Evolutionary conservation across 1,140 invertebrate genomes (phyloP), one percentile per base, ranked within the genome.

Genomic region (Eurosta solidaginis): DNA sequence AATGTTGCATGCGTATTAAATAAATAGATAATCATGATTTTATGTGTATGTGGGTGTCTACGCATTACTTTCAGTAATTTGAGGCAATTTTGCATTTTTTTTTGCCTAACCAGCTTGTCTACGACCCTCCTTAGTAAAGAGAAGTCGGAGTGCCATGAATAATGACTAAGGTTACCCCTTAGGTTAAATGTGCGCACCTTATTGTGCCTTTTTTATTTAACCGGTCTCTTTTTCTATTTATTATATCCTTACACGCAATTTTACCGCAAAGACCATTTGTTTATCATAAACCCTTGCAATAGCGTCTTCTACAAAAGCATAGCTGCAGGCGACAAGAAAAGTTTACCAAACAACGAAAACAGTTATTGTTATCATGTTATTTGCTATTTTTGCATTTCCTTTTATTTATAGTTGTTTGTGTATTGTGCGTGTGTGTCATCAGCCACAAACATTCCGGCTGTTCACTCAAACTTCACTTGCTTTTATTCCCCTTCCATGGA

Each of bases 121-220:
- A 20, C 59, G n/a, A 68, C 59, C n/a, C 59, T 33, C 59, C 7
- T 25, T 0, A 20, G 5, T 1, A 22, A 52, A 50, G 1, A 50
- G 20, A 40, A 68, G 20, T 40, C 36, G 6, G 6, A 20, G n/a
- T 22, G 29, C 27, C 36, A 20, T 68, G 59, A 68, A 33, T 68
- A 68, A 68, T 68, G 59, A 68, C 59, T 68, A 7, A 10, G 59
- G 59, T 68, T 68, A 68, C 59, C 59, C 59, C 59, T 68, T 42
- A n/a, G 49, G 20, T 2, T 52, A 20, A 20, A 20, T 22, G 0
- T n/a, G 25, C 10, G 9, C 25, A 27, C 50, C 22, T 12, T 29
- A 25, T 54, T 29, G 27, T 54, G 50, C 2, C 50, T 36, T 14
- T 59, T 59, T 59, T 33, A 29, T 36, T 59, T 36, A 17, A 10